A percentile compares a stretch with the other conserved stretches of the same genome.
phyloP scores from a whole-genome alignment of 2,888 invertebrate species.

The Melanostoma mellinum region DNA sequence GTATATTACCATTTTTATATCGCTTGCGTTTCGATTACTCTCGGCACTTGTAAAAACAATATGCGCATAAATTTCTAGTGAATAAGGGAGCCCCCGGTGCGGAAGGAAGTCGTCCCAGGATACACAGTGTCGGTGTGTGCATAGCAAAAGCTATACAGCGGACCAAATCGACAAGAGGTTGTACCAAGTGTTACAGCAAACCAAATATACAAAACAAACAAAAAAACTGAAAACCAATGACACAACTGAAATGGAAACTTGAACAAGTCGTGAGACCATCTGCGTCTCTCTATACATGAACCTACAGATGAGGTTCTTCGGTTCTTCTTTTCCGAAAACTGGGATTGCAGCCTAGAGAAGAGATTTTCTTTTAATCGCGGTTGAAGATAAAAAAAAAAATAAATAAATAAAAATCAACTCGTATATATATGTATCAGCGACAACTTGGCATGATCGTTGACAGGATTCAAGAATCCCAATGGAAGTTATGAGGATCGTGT shows the following conservation, averaged over 20 bases:
- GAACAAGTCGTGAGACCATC: slow-evolving; percentile 69
- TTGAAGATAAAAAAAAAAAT: slow-evolving; percentile 9
- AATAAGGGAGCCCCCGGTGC: slow-evolving; percentile 1
- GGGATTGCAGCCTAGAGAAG: slow-evolving; percentile 14
- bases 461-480: slow-evolving; percentile 69
- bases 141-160: slow-evolving; percentile 24
- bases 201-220: slow-evolving; percentile 8
- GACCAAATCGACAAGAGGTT: slow-evolving; percentile 6
- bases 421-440: slow-evolving; percentile 17
- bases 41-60: slow-evolving; percentile 70
- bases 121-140: slow-evolving; percentile 32
- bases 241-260: slow-evolving; percentile 73
- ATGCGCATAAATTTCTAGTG: slow-evolving; percentile 69
- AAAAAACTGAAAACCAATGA: slow-evolving; percentile 36
- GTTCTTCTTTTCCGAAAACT: slow-evolving; percentile 25
- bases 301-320: not conserved
- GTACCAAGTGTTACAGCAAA: no score
- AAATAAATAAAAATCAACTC: not conserved
- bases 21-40: slow-evolving; percentile 70
- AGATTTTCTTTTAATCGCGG: slow-evolving; percentile 8
- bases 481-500: slow-evolving; percentile 71
- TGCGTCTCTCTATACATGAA: slow-evolving; percentile 25
- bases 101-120: slow-evolving; percentile 48
- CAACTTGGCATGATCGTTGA: slow-evolving; percentile 70
- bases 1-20: slow-evolving; percentile 72